Conservation (phyloP, 2,113 vertebrate species). For the Spea bombifrons region DNA sequence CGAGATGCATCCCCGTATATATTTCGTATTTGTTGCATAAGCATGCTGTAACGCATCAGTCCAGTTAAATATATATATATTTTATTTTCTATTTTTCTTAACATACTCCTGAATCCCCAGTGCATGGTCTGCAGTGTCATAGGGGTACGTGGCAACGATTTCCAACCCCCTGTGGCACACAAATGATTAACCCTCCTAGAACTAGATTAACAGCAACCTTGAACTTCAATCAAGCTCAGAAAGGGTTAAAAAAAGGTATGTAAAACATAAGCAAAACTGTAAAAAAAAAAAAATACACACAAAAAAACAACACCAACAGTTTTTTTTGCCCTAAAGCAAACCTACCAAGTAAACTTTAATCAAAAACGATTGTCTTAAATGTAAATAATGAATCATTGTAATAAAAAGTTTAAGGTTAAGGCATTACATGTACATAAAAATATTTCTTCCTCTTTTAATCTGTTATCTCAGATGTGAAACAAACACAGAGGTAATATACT, state of each 20-base stretch:
- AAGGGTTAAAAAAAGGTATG: slow-evolving; percentile 34
- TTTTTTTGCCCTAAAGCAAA: neutral
- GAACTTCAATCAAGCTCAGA: neutral
- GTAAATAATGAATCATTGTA: neutral
- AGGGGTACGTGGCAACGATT: neutral
- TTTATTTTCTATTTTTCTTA: neutral
- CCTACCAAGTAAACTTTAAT: slow-evolving; percentile 29
- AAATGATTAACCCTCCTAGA: neutral
- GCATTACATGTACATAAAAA: slow-evolving; percentile 35
- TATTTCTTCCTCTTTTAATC: neutral
- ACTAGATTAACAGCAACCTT: no score
- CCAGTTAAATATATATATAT: no score
- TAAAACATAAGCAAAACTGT: neutral
- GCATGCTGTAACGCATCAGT: neutral
- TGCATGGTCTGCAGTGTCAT: neutral
- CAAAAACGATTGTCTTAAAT: slow-evolving; percentile 34
- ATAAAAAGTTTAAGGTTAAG: slow-evolving; percentile 17
- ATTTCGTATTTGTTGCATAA: neutral
- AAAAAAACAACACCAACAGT: slow-evolving; percentile 17
- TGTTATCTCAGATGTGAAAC: neutral
- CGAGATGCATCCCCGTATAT: neutral
- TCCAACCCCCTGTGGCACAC: neutral
- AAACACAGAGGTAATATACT: neutral
- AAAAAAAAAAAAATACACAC: neutral
- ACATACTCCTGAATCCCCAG: neutral